These are phyloP conservation scores for Neodiprion virginianus DNA, from an alignment of 1,140 invertebrate species.

Conservation along the genomic window DNA sequence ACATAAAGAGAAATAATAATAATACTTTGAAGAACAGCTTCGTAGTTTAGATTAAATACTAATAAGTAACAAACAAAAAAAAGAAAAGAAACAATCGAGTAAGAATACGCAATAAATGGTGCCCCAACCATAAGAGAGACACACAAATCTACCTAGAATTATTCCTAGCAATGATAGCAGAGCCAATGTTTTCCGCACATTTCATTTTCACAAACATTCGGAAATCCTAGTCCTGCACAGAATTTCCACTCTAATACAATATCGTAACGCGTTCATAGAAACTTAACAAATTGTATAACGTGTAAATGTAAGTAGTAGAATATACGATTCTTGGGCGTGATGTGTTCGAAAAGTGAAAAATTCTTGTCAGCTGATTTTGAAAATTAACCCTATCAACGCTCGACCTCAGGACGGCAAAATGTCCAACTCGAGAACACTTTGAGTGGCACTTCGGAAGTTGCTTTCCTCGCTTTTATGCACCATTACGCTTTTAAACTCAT, in stretches of 20 bases:
- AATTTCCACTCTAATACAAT: conserved; percentile 2
- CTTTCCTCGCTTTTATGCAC: conserved; percentile 50
- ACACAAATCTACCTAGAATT: too few species aligned
- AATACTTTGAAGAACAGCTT: too few species aligned
- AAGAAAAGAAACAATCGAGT: too few species aligned
- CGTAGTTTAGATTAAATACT: too few species aligned
- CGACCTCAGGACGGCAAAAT: conserved; percentile 55
- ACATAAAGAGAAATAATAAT: too few species aligned
- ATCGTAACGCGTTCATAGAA: not conserved
- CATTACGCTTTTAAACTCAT: conserved; percentile 43
- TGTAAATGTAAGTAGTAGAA: not conserved
- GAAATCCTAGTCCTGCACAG: conserved; percentile 5
- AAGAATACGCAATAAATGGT: too few species aligned
- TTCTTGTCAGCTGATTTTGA: conserved; percentile 5
- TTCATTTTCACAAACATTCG: not conserved
- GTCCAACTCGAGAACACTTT: conserved; percentile 55
- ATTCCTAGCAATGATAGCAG: too few species aligned
- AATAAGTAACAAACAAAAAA: too few species aligned
- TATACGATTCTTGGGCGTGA: not conserved
- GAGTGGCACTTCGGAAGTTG: conserved; percentile 30
- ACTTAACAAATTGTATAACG: not conserved
- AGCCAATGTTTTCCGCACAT: too few species aligned
- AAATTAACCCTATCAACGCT: not conserved
- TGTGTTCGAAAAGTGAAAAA: not conserved
- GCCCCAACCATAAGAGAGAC: too few species aligned